These are phyloP conservation scores for Prunella fulvescens DNA, from an alignment of 2,113 vertebrate genomes.

Conservation along the genomic window DNA sequence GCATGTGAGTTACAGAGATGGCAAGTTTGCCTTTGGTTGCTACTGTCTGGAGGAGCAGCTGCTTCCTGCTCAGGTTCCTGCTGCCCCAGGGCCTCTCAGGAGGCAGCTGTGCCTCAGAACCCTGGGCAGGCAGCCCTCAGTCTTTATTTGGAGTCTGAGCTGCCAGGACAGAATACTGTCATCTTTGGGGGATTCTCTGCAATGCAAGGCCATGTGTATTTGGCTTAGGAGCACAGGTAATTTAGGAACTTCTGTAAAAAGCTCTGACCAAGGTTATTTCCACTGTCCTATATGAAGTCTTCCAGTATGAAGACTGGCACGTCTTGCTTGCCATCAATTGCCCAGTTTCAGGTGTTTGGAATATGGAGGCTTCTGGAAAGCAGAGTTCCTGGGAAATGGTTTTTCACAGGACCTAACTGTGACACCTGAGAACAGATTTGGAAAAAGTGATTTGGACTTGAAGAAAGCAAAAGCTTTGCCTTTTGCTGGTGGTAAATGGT, in stretches of 20 bases:
- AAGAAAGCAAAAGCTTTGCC: not conserved
- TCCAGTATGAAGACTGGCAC: not conserved
- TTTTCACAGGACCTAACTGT: not conserved
- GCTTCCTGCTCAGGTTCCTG: not conserved
- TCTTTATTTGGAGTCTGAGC: not conserved
- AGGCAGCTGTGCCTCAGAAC: not conserved
- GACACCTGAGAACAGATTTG: not conserved
- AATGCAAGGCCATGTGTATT: not conserved
- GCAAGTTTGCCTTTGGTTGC: not conserved
- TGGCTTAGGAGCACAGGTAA: not conserved
- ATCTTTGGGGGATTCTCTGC: not conserved
- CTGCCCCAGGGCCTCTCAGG: not conserved
- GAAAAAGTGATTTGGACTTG: not conserved
- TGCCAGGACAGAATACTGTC: not conserved
- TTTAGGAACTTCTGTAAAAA: not conserved
- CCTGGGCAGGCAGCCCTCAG: not conserved
- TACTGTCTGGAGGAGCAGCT: not conserved
- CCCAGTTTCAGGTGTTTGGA: not conserved
- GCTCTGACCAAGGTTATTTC: not conserved
- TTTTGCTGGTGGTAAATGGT: not conserved
- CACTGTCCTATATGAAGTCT: not conserved
- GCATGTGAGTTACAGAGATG: too few relatives aligned
- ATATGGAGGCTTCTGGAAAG: not conserved
- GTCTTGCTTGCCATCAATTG: not conserved
- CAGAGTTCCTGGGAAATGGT: not conserved